Conservation (phyloP, 2,797 vertebrate genomes). For the Denticeps clupeoides region DNA sequence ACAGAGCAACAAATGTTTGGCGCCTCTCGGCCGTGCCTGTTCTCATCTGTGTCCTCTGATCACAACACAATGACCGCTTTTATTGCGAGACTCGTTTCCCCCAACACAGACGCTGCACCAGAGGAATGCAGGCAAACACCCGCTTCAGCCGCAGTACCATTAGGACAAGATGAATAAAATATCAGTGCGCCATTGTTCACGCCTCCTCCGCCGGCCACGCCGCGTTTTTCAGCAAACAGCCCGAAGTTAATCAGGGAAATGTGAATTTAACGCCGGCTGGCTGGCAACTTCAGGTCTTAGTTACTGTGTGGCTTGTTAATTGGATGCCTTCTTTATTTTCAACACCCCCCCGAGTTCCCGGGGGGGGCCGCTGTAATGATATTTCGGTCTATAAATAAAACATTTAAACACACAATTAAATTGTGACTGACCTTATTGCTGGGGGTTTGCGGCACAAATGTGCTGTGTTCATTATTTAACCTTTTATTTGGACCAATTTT, state of each 20-base stretch:
- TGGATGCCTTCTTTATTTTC: slow-evolving; percentile 32
- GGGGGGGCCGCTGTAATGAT: slow-evolving; percentile 27
- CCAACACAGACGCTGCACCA: too few species aligned
- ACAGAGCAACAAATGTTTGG: too few species aligned
- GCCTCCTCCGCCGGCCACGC: not conserved
- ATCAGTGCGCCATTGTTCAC: slow-evolving; percentile 8
- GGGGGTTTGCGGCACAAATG: slow-evolving; percentile 8
- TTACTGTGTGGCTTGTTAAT: slow-evolving; percentile 31
- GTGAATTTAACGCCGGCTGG: slow-evolving; percentile 21
- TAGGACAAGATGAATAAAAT: slow-evolving; percentile 8
- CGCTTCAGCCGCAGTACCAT: not conserved
- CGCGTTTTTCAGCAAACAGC: slow-evolving; percentile 16
- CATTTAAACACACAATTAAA: slow-evolving; percentile 31
- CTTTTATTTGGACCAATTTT: not conserved
- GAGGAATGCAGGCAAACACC: too few species aligned
- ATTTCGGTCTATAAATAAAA: slow-evolving; percentile 38
- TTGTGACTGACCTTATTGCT: slow-evolving; percentile 28
- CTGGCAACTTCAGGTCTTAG: slow-evolving; percentile 25
- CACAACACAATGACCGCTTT: too few species aligned
- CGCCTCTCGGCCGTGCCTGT: too few species aligned
- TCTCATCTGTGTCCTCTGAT: too few species aligned
- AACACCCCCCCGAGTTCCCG: slow-evolving; percentile 24
- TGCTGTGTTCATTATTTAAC: slow-evolving; percentile 1
- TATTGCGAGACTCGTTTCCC: too few species aligned
- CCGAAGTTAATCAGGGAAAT: slow-evolving; percentile 26